These are phyloP conservation scores for Elachura formosa DNA, from an alignment of 2,113 vertebrate genomes.

Conservation along the genomic window DNA sequence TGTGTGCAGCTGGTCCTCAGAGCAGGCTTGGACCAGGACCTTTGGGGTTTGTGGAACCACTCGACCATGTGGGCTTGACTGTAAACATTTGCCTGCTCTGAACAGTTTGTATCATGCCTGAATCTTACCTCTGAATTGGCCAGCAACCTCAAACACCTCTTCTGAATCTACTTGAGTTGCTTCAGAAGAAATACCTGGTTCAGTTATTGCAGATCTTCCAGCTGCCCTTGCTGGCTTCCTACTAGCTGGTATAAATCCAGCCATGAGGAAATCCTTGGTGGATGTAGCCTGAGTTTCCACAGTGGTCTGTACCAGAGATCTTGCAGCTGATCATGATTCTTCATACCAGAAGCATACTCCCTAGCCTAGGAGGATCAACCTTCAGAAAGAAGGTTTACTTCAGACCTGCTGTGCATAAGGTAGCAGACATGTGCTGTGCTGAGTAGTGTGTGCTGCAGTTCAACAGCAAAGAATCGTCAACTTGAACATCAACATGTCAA, in stretches of 20 bases:
- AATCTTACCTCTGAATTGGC: neutral
- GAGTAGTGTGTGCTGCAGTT: neutral
- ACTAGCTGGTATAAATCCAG: neutral
- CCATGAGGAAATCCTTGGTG: neutral
- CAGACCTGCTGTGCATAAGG: neutral
- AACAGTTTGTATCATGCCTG: neutral
- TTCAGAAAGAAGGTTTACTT: neutral
- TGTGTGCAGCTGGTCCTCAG: neutral
- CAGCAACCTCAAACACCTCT: neutral
- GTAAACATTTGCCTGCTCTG: neutral
- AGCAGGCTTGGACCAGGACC: neutral
- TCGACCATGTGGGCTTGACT: rapidly evolving
- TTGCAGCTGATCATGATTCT: neutral
- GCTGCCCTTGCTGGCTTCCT: neutral
- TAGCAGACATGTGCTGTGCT: neutral
- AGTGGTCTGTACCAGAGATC: neutral
- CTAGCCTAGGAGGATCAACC: neutral
- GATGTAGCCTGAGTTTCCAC: neutral
- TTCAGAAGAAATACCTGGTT: neutral
- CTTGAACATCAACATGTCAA: neutral
- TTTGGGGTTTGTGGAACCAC: neutral
- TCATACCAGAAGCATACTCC: neutral
- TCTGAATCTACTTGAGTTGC: neutral
- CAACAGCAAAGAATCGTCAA: neutral
- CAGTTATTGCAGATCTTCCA: neutral